Base-by-base conservation (phyloP, 2,888 invertebrate genomes). In the Sinopyrophorus schimmeli region DNA sequence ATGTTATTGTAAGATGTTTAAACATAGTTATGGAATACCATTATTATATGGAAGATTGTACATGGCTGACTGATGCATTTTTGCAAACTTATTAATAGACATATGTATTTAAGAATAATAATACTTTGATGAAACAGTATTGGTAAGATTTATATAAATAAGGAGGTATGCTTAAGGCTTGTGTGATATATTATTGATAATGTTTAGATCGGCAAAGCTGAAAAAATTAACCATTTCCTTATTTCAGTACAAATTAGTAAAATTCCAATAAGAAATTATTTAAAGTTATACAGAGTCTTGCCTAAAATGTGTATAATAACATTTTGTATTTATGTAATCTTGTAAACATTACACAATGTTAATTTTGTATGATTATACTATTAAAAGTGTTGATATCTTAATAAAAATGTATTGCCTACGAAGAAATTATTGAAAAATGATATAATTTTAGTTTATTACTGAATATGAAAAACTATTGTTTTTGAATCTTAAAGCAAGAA, bases 221-320 rank as follows among this genome's bases (percentile, higher is more conserved):
- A 43, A 35, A n/a, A n/a, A 43, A 21, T 32, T 26, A 12, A 32
- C 26, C 18, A 26, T 35, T 43, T 43, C 35, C 34, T 35, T 43
- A 26, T 43, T 34, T 43, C 14, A 28, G 43, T 43, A 43, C 43
- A 43, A 43, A 43, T 43, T 43, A 31, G 34, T 43, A 16, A 35
- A 40, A 43, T 27, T 35, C 34, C 28, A 35, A 20, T 40, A 40
- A 40, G 26, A 27, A 34, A 14, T 35, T 34, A 34, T 20, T 43
- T 35, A 26, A 16, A 21, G 18, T 27, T 35, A n/a, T n/a, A 43
- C 11, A 28, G 11, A 35, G 21, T 42, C 35, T 43, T 43, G 35
- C 43, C 28, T 35, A 15, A 26, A 28, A 35, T 43, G 10, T 35
- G 21, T 16, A 40, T 20, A 30, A 12, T 7, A 26, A 28, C 18